Evolutionary conservation across 2,113 vertebrate genomes (phyloP), one percentile per base, ranked within the genome.

Genomic region (Nyctibius bracteatus): DNA sequence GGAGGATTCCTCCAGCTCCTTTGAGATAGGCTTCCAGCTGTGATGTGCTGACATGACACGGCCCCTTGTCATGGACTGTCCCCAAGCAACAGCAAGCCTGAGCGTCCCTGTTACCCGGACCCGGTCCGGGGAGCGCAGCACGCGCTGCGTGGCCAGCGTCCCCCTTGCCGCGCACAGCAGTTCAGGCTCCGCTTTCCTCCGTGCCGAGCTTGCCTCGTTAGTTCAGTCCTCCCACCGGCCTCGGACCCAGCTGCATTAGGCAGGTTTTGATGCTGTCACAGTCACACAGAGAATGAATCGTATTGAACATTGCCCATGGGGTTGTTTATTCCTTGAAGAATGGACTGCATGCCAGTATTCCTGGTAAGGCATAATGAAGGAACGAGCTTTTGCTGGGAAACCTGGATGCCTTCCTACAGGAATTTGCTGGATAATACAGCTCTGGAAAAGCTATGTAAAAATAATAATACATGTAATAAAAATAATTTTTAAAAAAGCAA

Each of bases 241-340:
- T 59, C n/a, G 5, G 59, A 27, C 20, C 55, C 81, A 89, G 90
- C 81, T 85, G 92, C 81, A 46, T 58, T 18, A 61, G 77, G 82
- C 92, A 81, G 79, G 58, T 86, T 81, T 78, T 73, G 88, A 21
- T 44, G 92, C 86, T 86, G 88, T 30, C 86, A 72, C 72, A 77
- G 91, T 68, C 90, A 85, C 85, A 85, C 43, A 68, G 67, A 77
- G 94, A 81, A 70, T 73, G 92, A 97, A 92, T 95, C 82, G 70
- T 21, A 92, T 78, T 0, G n/a, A 94, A 74, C 83, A 14, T 88
- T 62, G 92, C 88, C 92, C 91, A 15, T 49, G 91, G 95, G 88
- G 88, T 90, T 92, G 82, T 90, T 96, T 92, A 73, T 77, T 93
- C 90, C 90, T 94, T 74, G 51, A 81, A 58, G 19, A 86, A 68